Base-by-base conservation (phyloP, 2,113 vertebrate genomes). In the Desmodus rotundus region DNA sequence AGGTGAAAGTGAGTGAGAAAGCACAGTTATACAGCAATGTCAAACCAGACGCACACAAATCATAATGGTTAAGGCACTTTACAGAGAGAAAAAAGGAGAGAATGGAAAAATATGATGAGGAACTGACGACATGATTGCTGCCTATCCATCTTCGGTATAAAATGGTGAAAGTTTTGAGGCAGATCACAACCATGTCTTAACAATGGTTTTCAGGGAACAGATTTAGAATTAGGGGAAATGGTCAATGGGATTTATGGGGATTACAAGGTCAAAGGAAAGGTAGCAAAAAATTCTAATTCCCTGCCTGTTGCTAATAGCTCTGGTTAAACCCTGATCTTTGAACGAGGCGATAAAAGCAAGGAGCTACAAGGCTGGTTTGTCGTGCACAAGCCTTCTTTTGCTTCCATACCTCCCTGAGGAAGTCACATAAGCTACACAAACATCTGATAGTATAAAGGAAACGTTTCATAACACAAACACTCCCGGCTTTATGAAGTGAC, bases 41-140 rank as follows among this genome's bases (percentile, higher is more conserved):
- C 89, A 93, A 85, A 68, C 85, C 22, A 94, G 85, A 97, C 65
- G 85, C 80, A 92, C 19, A 54, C n/a, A 96, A 83, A 68, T 93
- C 88, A 84, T 80, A 89, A 87, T 31, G 28, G 47, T 50, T 92
- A 89, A 93, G 85, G 38, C 7, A 52, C 47, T 92, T 87, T 14
- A 77, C 7, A 90, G 16, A 58, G 61, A 92, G 76, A 89, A 95
- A 94, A 95, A 96, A 94, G 13, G 31, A 91, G 28, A 94, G 6
- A 24, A 93, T 74, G 22, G 65, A 87, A 95, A 92, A 86, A 73
- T 61, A 91, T n/a, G 13, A 67, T 38, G 19, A 97, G 45, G n/a
- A 89, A 92, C 38, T 82, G 72, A 86, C 82, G 58, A 91, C 72
- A 91, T 41, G 78, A 96, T 14, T 38, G 78, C 89, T 96, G 33